Evolutionary conservation across 2,113 vertebrate genomes (phyloP), one percentile per base, ranked within the genome.

Genomic region (Varanus komodoensis): DNA sequence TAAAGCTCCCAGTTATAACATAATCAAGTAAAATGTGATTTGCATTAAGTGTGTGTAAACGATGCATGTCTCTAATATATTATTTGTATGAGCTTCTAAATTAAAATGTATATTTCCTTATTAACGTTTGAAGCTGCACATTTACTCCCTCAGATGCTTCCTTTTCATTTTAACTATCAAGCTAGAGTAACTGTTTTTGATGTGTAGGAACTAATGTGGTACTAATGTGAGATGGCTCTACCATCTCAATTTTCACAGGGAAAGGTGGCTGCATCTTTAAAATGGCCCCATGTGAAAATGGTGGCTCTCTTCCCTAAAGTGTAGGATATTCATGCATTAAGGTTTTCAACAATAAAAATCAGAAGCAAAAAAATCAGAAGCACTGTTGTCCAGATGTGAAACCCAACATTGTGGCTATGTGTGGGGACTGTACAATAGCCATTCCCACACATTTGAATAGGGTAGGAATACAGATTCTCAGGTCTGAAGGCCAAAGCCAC

Each of bases 1-100:
- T 0, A n/a, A 91, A 17, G 91, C 90, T 93, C 90, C 92, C 91
- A 89, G 6, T 80, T 85, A 5, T 87, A 93, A 93, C 92, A 93
- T 92, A 91, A 92, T 87, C 21, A 8, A 92, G 81, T 71, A 78
- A 91, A 68, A 82, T 84, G 32, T 91, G 34, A 4, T 64, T 32
- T 68, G 81, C 89, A 91, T 73, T 52, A 89, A 87, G 57, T 29
- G 7, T 74, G 89, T 93, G 87, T 93, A 73, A 90, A 93, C 81
- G 83, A 80, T 92, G 93, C 84, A 34, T 78, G 89, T 44, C 34
- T 44, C 38, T 75, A 75, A 38, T 38, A 75, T n/a, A 75, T 19
- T 19, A 44, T 8, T 38, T 44, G 38, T 78, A 61, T 82, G 61
- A 54, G 64, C 17, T 19, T n/a, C 34, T 82, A 61, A 0, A 52